Base-by-base conservation (phyloP, 2,113 vertebrate species). In the Silurus asotus region DNA sequence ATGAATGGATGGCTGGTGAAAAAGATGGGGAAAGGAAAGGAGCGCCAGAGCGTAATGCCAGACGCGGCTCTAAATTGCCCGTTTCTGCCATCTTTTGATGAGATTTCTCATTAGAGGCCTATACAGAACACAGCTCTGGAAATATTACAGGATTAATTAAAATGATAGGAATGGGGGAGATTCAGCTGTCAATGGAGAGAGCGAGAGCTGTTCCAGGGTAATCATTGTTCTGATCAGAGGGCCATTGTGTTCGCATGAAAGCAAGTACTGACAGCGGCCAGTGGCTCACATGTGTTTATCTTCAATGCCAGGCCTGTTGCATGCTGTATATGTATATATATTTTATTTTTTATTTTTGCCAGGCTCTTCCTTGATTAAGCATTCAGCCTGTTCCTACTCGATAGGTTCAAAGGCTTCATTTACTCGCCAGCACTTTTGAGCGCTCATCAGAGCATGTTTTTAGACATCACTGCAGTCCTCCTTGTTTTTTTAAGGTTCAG, bases 101-200 rank as follows among this genome's bases (percentile, higher is more conserved):
- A 92, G 92, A 89, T 93, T 94, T 94, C 92, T 95, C 94, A 94
- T 95, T 94, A 94, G 89, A 90, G 91, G 86, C 91, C 90, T 92
- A 92, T 94, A 93, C 91, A 95, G 91, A 90, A 87, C 88, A 89
- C n/a, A 91, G 91, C 93, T 93, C 90, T 91, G 91, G 92, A 94
- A 94, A 94, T 94, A 95, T 94, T 92, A 92, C 92, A 90, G 91
- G 92, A 95, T 94, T 94, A 94, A 94, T 95, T 93, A 93, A 94
- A 95, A 94, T 94, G 91, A 94, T 93, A 93, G 92, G 92, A 93
- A 92, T 89, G 84, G 91, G 37, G 89, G 92, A 93, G 92, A 91
- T 91, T 92, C 90, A 90, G 90, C 91, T 88, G 91, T 91, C 91
- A 90, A 87, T 87, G 89, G 91, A 92, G 89, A 91, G 90, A 91